These are phyloP conservation scores for Diarsia brunnea DNA, from an alignment of 2,888 invertebrate genomes.

Conservation along the genomic window DNA sequence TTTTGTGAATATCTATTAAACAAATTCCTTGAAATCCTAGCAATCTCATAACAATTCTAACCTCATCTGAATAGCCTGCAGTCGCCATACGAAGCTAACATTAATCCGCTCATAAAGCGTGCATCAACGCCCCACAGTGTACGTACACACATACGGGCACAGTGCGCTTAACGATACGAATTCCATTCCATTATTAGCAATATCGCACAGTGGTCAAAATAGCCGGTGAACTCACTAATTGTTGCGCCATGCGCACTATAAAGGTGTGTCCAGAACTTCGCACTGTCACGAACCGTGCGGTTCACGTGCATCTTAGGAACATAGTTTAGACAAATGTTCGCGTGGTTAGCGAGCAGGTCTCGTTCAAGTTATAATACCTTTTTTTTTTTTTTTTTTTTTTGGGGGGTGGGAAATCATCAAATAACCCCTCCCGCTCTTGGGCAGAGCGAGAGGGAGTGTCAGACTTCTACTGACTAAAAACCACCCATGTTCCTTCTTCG, in stretches of 20 bases:
- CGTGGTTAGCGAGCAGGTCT: background rate
- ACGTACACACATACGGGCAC: conserved; percentile 9
- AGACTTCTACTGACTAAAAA: too few relatives aligned
- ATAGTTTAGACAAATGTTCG: background rate
- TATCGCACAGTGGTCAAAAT: conserved; percentile 48
- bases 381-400: too few relatives aligned
- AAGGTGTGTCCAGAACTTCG: background rate
- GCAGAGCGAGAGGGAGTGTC: too few relatives aligned
- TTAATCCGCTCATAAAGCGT: conserved; percentile 24
- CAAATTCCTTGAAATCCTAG: background rate
- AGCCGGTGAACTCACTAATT: conserved; percentile 43
- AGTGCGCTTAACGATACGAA: conserved; percentile 29
- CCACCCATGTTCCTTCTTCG: too few relatives aligned
- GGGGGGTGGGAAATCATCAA: too few relatives aligned
- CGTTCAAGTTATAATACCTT: too few relatives aligned
- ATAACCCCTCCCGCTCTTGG: too few relatives aligned
- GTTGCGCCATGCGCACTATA: conserved; percentile 29
- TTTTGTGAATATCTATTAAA: background rate
- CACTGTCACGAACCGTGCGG: background rate
- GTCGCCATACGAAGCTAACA: conserved; percentile 16
- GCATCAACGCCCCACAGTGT: background rate
- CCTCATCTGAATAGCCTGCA: conserved; percentile 14
- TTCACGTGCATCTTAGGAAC: background rate
- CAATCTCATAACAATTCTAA: conserved; percentile 39
- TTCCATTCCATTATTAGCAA: conserved; percentile 51